Evolutionary conservation across 2,113 vertebrate genomes (phyloP), one percentile per base, ranked within the genome.

Genomic region (Solenodon paradoxus): DNA sequence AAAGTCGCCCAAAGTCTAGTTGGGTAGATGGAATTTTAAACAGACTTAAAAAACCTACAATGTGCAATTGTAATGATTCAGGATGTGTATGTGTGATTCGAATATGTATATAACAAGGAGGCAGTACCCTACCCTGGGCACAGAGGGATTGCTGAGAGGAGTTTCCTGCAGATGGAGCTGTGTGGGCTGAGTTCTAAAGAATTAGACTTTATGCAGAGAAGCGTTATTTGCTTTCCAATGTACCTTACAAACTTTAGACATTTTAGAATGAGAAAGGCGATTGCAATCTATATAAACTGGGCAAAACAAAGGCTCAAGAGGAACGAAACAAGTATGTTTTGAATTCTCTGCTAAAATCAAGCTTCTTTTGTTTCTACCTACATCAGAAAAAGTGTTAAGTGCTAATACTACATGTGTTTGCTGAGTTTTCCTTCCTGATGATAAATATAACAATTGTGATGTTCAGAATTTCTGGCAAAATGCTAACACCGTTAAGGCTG

Each of bases 321-420:
- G 26, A 66, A 80, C n/a, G n/a, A 86, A 95, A 35, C 17, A 71
- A 55, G 32, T 19, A 19, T 69, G 59, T 40, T 51, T 90, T 82
- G 28, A 95, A 22, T 22, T 26, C 8, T 88, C 19, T 87, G 17
- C 74, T 78, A 55, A 95, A 93, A 90, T 49, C 63, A 66, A 96
- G 9, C 5, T 92, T 64, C 53, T 55, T 82, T 91, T 55, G 16
- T 42, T 66, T 89, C 72, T 69, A 72, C 10, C 2, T 59, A 83
- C 22, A 59, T 79, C 42, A 84, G 61, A 82, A n/a, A n/a, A n/a
- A 83, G 22, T 3, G 1, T 95, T 79, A 71, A 81, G 49, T 85
- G 22, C 20, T 88, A 35, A 4, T 35, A n/a, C 10, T 61, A 1
- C 45, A 40, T 94, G 42, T 55, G 20, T 83, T 83, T 51, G 16